Evolutionary conservation across 2,797 vertebrate species (phyloP), one percentile per base, ranked within the genome.

Genomic region (Phataginus tetradactyla): DNA sequence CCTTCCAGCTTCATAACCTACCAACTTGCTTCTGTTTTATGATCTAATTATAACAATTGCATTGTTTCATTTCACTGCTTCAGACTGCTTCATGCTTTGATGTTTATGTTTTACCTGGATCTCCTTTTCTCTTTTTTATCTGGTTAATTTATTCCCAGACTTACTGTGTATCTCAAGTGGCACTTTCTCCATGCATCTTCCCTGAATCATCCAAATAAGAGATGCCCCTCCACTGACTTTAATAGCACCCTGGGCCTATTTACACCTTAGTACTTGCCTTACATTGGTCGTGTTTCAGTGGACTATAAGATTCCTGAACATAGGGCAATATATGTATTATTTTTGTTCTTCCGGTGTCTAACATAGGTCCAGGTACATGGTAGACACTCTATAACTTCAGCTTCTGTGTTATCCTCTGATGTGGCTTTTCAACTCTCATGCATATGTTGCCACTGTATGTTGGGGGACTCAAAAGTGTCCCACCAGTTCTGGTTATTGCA

Each of bases 51-150:
- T 57, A 86, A 55, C 10, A 61, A n/a, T 59, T 78, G 49, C 66
- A 34, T 83, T 78, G 49, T 12, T 90, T 77, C 63, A 63, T 39
- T 88, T 92, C 59, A 63, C 34, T 63, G 4, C 7, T 88, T 94
- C 42, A 3, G 79, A 42, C 12, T 75, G 61, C 68, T 88, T 53
- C 29, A 7, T 72, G 20, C 5, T 74, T 94, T 80, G 53, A 34
- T 87, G 9, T 49, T 92, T 63, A 32, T 51, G 55, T 10, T 69
- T 78, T 55, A 20, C 23, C 13, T 23, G 5, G 68, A 25, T 79
- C 34, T 81, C 23, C 14, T 15, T 71, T 84, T 12, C 14, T 80
- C 29, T 29, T n/a, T 84, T 51, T 1, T 11, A 37, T 21, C 79
- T 77, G 20, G 8, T 37, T 23, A 87, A 37, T 72, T 92, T 84